Percentiles rank a stretch among this genome's conserved stretches.
phyloP scores from a whole-genome alignment of 2,888 invertebrate species.

The Tenodera sinensis region DNA sequence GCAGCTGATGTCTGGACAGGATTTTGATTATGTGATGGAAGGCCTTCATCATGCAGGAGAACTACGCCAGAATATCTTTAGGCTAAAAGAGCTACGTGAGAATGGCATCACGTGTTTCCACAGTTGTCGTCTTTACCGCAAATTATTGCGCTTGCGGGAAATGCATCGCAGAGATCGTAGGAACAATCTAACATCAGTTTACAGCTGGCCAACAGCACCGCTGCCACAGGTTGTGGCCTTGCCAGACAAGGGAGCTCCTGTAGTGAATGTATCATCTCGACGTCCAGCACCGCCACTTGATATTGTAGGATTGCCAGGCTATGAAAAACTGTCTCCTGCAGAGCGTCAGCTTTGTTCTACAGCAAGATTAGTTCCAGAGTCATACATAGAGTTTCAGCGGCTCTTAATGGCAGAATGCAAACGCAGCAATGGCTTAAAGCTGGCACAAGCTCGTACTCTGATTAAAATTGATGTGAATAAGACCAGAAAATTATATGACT shows the following conservation, averaged over 20 bases:
- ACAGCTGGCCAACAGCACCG: not conserved
- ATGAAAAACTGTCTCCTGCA: conserved; percentile 62
- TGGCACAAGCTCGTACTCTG: conserved; percentile 77
- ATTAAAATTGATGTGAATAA: conserved; percentile 85
- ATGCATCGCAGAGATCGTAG: conserved; percentile 51
- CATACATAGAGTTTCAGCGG: conserved; percentile 74
- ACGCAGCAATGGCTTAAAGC: conserved; percentile 67
- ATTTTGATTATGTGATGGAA: conserved; percentile 72
- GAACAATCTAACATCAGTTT: conserved; percentile 40
- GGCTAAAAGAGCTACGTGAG: conserved; percentile 47
- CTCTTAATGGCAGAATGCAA: conserved; percentile 71
- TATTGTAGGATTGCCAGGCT: conserved; percentile 72
- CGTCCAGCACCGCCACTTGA: conserved; percentile 54
- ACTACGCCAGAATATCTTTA: conserved; percentile 51
- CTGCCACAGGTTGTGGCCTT: not conserved
- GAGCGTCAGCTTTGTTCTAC: conserved; percentile 77
- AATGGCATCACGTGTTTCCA: conserved; percentile 67
- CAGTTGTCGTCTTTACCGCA: conserved; percentile 61
- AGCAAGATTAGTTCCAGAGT: conserved; percentile 69
- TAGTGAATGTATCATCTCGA: conserved; percentile 27
- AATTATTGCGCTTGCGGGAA: conserved; percentile 59
- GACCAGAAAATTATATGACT: conserved; percentile 82
- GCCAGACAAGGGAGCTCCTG: not conserved
- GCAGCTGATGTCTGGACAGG: conserved; percentile 68
- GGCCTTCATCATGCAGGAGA: conserved; percentile 68